A percentile compares a stretch with the other conserved stretches of the same genome.
Evolutionary conservation across 92 coral and sea anemone genomes (phyloP).

Genomic region (Palythoa caribaeorum): DNA sequence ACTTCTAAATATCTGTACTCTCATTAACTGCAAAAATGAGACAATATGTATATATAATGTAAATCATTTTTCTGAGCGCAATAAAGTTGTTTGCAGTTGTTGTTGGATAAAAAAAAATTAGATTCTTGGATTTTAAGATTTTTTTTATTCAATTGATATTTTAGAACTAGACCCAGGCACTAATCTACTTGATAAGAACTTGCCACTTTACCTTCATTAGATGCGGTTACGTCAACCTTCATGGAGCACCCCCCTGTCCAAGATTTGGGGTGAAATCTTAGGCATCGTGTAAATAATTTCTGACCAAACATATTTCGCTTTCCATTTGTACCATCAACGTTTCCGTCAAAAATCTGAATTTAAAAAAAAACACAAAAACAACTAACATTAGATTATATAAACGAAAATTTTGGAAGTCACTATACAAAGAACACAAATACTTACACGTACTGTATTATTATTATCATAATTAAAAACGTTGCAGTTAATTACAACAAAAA

Average conservation of each 20-base stretch:
- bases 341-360: conserved; percentile 78
- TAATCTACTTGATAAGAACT: too few species aligned
- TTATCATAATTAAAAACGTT: not conserved
- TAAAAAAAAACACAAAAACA: not conserved
- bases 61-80: too few species aligned
- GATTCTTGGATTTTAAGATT: too few species aligned
- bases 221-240: conserved; percentile 56
- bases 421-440: not conserved
- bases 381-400: too few species aligned
- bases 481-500: too few species aligned
- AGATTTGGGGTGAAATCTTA: conserved; percentile 73
- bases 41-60: too few species aligned
- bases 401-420: not conserved
- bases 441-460: not conserved
- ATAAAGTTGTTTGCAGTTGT: too few species aligned
- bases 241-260: conserved; percentile 70
- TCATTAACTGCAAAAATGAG: too few species aligned
- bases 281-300: conserved; percentile 69
- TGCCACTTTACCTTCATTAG: conserved; percentile 15
- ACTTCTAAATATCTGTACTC: too few species aligned
- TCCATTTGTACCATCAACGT: conserved; percentile 60
- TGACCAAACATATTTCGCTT: conserved; percentile 53
- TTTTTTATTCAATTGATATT: too few species aligned
- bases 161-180: too few species aligned
- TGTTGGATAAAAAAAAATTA: too few species aligned